Evolutionary conservation across 2,888 invertebrate species (phyloP).

Genomic region (Dioctria linearis): DNA sequence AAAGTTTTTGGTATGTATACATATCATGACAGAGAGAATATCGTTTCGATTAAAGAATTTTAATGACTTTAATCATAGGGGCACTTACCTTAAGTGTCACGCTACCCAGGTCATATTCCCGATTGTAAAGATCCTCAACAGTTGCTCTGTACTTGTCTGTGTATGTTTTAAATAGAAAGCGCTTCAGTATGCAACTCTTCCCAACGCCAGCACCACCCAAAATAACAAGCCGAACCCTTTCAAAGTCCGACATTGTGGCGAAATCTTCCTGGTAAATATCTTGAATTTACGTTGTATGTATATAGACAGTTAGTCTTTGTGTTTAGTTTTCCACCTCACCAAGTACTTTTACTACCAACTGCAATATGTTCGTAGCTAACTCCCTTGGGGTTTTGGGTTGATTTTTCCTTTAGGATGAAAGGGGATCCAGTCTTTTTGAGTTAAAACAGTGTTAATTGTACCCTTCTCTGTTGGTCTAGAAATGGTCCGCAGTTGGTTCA

Average conservation of each 20-base stretch:
- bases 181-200: constrained; percentile 87
- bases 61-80: constrained; percentile 10
- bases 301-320: neutral
- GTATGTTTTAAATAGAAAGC: constrained; percentile 86
- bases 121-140: constrained; percentile 89
- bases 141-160: constrained; percentile 87
- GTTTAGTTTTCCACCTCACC: constrained; percentile 4
- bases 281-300: too few relatives aligned
- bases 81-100: constrained; percentile 79
- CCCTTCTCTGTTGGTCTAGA: neutral
- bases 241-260: constrained; percentile 78
- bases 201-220: constrained; percentile 88
- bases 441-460: constrained; percentile 32
- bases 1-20: neutral
- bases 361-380: constrained; percentile 25
- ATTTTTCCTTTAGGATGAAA: neutral
- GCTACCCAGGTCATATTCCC: constrained; percentile 86
- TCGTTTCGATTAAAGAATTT: constrained; percentile 3
- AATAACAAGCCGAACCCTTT: constrained; percentile 86
- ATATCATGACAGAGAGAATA: neutral
- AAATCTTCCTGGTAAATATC: neutral
- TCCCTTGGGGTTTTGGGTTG: constrained; percentile 15
- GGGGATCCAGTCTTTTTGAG: constrained; percentile 8
- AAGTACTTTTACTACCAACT: neutral
- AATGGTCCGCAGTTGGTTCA: constrained; percentile 10